Percentiles rank a stretch among this genome's conserved stretches.
These are phyloP conservation scores for Antrozous pallidus DNA, from an alignment of 2,797 vertebrate genomes.

Conservation along the genomic window DNA sequence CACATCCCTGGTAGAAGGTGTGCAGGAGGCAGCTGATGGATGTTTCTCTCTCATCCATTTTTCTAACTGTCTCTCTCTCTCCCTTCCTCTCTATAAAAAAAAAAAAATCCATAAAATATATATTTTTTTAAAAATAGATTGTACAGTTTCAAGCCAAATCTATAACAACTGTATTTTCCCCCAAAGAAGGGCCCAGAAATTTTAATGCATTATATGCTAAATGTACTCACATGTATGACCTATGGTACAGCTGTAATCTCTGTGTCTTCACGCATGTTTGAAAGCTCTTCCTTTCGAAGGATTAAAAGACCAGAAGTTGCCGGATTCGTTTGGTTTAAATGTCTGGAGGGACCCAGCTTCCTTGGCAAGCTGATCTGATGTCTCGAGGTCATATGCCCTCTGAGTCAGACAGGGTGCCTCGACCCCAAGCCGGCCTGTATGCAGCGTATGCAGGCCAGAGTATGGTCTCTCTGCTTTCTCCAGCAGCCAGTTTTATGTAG, in stretches of 20 bases:
- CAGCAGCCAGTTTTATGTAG: neutral
- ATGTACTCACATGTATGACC: neutral
- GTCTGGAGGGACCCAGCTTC: neutral
- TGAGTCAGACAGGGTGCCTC: neutral
- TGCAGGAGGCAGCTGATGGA: no score
- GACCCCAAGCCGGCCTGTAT: neutral
- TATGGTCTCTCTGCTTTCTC: neutral
- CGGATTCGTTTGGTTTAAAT: neutral
- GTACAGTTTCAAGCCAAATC: neutral
- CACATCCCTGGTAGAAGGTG: no score
- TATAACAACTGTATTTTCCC: neutral
- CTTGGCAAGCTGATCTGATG: neutral
- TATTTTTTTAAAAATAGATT: neutral
- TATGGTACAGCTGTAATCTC: neutral
- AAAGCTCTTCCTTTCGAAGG: constrained; percentile 11
- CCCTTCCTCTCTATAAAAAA: no score
- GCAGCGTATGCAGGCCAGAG: neutral
- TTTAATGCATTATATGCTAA: neutral
- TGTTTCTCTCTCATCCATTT: no score
- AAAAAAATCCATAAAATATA: no score
- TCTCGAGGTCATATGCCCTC: neutral
- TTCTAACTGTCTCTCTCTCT: no score
- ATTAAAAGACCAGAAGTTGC: neutral
- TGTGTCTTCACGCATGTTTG: neutral
- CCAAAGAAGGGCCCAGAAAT: constrained; percentile 1